Conservation (phyloP, 2,888 invertebrate species). For the Erebia palarica region DNA sequence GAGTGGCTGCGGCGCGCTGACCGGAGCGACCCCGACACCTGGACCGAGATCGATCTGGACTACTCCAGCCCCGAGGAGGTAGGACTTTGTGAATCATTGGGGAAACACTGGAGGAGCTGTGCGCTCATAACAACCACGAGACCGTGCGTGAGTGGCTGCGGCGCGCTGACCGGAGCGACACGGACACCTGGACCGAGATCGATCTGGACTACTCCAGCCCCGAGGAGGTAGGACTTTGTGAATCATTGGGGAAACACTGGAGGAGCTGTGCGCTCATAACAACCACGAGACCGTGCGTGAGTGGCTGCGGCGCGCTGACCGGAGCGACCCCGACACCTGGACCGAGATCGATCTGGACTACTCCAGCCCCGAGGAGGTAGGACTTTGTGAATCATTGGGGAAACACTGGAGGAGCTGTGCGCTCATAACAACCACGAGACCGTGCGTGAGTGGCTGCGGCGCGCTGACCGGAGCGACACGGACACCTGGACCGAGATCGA, state of each 20-base stretch:
- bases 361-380: slow-evolving; percentile 85
- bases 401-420: slow-evolving; percentile 65
- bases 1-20: slow-evolving; percentile 67
- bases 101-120: slow-evolving; percentile 66
- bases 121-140: slow-evolving; percentile 63
- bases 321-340: slow-evolving; percentile 83
- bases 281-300: slow-evolving; percentile 68
- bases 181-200: slow-evolving; percentile 88
- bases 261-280: slow-evolving; percentile 63
- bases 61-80: slow-evolving; percentile 86
- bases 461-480: slow-evolving; percentile 58
- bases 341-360: slow-evolving; percentile 88
- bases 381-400: too few species aligned
- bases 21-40: slow-evolving; percentile 79
- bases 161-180: slow-evolving; percentile 54
- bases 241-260: slow-evolving; percentile 65
- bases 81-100: not conserved
- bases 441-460: slow-evolving; percentile 70
- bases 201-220: slow-evolving; percentile 87
- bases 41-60: slow-evolving; percentile 88
- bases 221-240: slow-evolving; percentile 77
- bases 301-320: slow-evolving; percentile 63
- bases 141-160: slow-evolving; percentile 72
- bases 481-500: slow-evolving; percentile 90
- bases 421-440: slow-evolving; percentile 63